These are phyloP conservation scores for Propithecus deckenii DNA, from an alignment of 2,797 vertebrate genomes.

Conservation along the genomic window DNA sequence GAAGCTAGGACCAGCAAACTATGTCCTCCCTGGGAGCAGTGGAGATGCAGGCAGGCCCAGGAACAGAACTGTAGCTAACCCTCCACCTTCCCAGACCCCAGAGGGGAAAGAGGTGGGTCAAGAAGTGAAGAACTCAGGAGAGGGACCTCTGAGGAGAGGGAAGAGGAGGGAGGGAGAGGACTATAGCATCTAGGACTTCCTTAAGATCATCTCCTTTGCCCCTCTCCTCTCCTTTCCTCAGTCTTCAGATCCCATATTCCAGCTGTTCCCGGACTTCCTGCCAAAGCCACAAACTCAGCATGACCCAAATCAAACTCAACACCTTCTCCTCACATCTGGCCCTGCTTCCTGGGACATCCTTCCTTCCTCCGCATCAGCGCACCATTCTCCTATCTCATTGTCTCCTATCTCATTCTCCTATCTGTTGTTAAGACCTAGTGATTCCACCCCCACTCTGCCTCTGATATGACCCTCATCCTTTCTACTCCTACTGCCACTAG, in stretches of 20 bases:
- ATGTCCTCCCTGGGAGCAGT: not conserved
- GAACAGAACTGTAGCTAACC: not conserved
- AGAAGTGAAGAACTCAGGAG: not conserved
- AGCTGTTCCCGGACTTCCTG: not conserved
- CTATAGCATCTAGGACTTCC: not conserved
- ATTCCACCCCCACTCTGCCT: not conserved
- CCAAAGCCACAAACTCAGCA: not conserved
- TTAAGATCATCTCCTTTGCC: not conserved
- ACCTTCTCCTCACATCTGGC: not conserved
- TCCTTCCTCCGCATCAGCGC: not conserved
- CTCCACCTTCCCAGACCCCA: not conserved
- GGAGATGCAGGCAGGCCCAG: not conserved
- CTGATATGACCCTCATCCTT: not conserved
- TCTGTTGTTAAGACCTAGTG: not conserved
- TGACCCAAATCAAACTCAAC: not conserved
- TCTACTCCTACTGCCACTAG: not conserved
- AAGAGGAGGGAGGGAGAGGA: not conserved
- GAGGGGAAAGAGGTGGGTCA: not conserved
- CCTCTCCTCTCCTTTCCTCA: not conserved
- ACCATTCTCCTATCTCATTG: not conserved
- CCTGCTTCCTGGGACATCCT: not conserved
- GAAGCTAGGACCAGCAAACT: not conserved
- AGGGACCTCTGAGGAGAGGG: not conserved
- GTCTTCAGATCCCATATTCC: not conserved
- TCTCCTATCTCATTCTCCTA: not conserved